Base-by-base conservation (phyloP, 2,113 vertebrate species). In the Setophaga petechia region DNA sequence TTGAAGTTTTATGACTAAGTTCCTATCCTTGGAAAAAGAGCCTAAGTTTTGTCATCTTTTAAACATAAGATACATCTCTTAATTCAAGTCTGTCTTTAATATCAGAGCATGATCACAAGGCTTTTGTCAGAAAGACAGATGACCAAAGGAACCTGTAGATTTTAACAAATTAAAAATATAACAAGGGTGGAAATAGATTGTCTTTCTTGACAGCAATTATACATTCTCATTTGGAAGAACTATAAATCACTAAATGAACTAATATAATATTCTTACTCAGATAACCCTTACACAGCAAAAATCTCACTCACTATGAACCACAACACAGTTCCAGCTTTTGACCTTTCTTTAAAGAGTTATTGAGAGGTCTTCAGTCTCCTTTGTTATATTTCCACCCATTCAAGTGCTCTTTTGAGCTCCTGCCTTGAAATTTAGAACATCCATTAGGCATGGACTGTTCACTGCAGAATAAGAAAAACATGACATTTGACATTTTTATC, bases 401-500 rank as follows among this genome's bases (percentile, higher is more conserved):
- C 37, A 83, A 59, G 15, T 89, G 66, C 31, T 65, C 69, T 94
- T 96, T 93, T 71, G 52, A 87, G 28, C 15, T 80, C 13, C n/a
- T 68, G 12, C 52, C 57, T 77, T 84, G 55, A 93, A 95, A 95
- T 89, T 84, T 79, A 66, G 66, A 83, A 59, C 66, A 54, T 76
- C 90, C 43, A 84, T 95, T 93, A 83, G 55, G 19, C 39, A 52
- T 58, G 46, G 52, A 66, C 35, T 90, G 35, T 76, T 95, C 58
- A 61, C 46, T 83, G 25, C 19, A 90, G 47, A 79, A 82, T 31
- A 82, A 41, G 63, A 68, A 58, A 82, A 83, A 81, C 30, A 33
- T 22, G 59, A n/a, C 31, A 73, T 77, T 89, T 85, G 83, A 92
- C 39, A 78, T 93, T 96, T 96, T 75, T 87, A 55, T 81, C 47